phyloP scores from a whole-genome alignment of 2,888 invertebrate genomes.

The Drosophila stalkeri region DNA sequence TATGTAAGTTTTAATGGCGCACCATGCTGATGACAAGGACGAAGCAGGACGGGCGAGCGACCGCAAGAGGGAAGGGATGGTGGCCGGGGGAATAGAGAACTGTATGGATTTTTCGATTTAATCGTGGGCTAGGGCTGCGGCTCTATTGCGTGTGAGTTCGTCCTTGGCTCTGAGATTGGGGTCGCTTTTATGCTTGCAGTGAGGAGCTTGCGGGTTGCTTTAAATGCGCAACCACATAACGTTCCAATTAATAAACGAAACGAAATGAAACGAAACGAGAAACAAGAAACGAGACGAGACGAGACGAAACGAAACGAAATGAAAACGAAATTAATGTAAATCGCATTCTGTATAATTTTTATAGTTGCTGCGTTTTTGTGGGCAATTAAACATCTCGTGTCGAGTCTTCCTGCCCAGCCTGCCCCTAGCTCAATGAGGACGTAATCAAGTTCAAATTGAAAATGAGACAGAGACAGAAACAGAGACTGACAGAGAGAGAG shows the following conservation, averaged over 20 bases:
- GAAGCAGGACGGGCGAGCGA: not conserved
- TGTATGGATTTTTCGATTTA: conserved; percentile 61
- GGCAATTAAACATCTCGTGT: conserved; percentile 75
- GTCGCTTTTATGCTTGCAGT: conserved; percentile 13
- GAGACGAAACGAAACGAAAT: conserved; percentile 35
- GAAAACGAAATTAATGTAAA: conserved; percentile 71
- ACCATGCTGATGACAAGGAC: conserved; percentile 38
- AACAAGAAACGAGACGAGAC: conserved; percentile 34
- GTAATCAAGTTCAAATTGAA: conserved; percentile 11
- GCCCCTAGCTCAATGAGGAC: not conserved
- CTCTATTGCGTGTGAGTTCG: conserved; percentile 54
- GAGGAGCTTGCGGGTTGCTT: conserved; percentile 9
- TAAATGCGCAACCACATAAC: conserved; percentile 64
- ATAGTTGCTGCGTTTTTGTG: conserved; percentile 76
- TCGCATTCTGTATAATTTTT: conserved; percentile 72
- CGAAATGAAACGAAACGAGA: conserved; percentile 34
- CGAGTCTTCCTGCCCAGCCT: not conserved
- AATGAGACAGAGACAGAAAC: not conserved
- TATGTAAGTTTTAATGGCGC: conserved; percentile 63
- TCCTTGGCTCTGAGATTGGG: conserved; percentile 32
- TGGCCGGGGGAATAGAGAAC: not conserved
- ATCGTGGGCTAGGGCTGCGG: conserved; percentile 42
- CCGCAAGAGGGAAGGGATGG: too few species aligned
- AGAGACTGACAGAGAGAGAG: not conserved
- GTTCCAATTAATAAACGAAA: conserved; percentile 71